Base-by-base conservation (phyloP, 2,797 vertebrate species). In the Vireo griseus region DNA sequence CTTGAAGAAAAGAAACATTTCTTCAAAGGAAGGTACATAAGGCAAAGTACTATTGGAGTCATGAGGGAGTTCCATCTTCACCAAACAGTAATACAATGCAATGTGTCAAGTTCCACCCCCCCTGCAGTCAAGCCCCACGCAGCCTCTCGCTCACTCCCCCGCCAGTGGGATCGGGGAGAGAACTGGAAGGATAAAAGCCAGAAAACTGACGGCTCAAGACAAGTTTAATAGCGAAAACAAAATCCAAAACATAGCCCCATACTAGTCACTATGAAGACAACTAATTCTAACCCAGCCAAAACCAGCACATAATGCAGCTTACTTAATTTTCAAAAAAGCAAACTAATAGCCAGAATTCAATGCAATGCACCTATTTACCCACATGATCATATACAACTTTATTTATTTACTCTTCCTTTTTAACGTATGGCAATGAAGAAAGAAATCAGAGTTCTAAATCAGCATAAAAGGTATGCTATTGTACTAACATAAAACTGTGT, bases 51-150 rank as follows among this genome's bases (percentile, higher is more conserved):
- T 4, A 0, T 67, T 45, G 61, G 16, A 88, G 28, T n/a, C 31
- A 16, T 33, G 67, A 86, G 17, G 9, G 17, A 74, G 19, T 47
- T 89, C 12, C 52, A 61, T 47, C 42, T 76, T 76, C 77, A 84
- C 2, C 1, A 76, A 94, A 63, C 7, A 82, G 0, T 31, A 74
- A 65, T 4, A 17, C 9, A 51, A 22, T 8, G 15, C 31, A 93
- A 31, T 3, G 6, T 19, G 10, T 13, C 0, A 0, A 37, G n/a
- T 33, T 65, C 35, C 39, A 39, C 6, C 8, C 22, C 0, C 0
- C 24, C 28, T 51, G 37, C 50, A 57, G 63, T 33, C 50, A 63
- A 59, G 39, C 28, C 10, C 19, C 37, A 50, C 0, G 2, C 22
- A 55, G 48, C 63, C 13, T 14, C 63, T 44, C 1, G 0, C 12